These are phyloP conservation scores for Salarias fasciatus DNA, from an alignment of 2,797 vertebrate species.

Conservation along the genomic window DNA sequence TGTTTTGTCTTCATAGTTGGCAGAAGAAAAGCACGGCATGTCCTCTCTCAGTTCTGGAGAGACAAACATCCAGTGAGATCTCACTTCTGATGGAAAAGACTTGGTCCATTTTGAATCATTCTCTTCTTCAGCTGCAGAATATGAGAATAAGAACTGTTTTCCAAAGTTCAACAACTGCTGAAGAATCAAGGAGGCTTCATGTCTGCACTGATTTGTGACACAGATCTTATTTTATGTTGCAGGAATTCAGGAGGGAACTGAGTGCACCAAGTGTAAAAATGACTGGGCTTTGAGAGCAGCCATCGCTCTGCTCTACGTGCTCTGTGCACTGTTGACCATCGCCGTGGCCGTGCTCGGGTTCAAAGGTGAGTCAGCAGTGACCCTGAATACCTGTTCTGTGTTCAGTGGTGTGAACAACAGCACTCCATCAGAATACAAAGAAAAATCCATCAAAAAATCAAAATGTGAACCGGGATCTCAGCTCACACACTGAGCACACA, in stretches of 20 bases:
- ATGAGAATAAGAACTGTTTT: constrained; percentile 16
- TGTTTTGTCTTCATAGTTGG: constrained; percentile 68
- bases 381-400: too few species aligned
- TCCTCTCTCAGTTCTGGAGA: constrained; percentile 46
- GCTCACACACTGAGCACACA: too few species aligned
- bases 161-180: background rate
- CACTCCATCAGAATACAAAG: too few species aligned
- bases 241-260: constrained; percentile 98
- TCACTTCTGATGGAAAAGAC: constrained; percentile 42
- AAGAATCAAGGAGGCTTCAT: background rate
- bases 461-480: too few species aligned
- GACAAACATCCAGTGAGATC: constrained; percentile 20
- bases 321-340: constrained; percentile 94
- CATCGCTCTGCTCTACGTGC: constrained; percentile 92
- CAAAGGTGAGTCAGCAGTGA: constrained; percentile 92
- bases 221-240: constrained; percentile 67
- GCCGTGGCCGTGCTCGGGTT: constrained; percentile 96
- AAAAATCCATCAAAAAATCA: too few species aligned
- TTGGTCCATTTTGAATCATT: constrained; percentile 24
- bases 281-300: constrained; percentile 96
- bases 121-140: constrained; percentile 4
- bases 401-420: too few species aligned
- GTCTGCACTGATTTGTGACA: constrained; percentile 24
- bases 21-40: constrained; percentile 44
- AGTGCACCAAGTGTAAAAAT: constrained; percentile 98